Evolutionary conservation across 2,888 invertebrate genomes (phyloP).

Genomic region (Meloe dianella): DNA sequence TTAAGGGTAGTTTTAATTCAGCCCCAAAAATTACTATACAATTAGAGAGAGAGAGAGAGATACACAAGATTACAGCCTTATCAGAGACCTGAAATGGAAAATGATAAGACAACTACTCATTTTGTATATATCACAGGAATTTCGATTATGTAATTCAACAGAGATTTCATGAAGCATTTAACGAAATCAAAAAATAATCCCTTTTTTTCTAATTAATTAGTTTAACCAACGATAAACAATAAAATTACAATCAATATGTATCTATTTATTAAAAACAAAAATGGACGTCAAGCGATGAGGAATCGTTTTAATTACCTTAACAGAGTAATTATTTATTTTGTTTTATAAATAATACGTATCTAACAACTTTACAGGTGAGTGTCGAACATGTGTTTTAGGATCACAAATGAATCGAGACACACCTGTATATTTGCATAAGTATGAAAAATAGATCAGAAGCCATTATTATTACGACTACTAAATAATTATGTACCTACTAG

Average conservation of each 20-base stretch:
- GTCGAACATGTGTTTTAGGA: no score
- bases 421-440: background rate
- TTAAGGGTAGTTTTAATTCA: background rate
- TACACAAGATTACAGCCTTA: background rate
- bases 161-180: background rate
- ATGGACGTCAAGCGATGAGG: conserved; percentile 37
- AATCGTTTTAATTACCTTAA: conserved; percentile 20
- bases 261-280: conserved; percentile 31
- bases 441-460: background rate
- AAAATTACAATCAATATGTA: conserved; percentile 6
- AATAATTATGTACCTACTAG: no score
- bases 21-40: background rate
- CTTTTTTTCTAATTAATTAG: no score
- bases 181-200: background rate
- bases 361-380: background rate
- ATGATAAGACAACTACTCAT: conserved; percentile 34
- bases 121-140: conserved; percentile 36
- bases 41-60: no score
- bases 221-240: no score
- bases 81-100: background rate
- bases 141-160: conserved; percentile 25
- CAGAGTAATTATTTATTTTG: background rate
- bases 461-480: no score
- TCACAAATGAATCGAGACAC: no score
- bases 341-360: background rate